Base-by-base conservation (phyloP, 2,888 invertebrate species). In the Scaptomyza cyrtandrae region DNA sequence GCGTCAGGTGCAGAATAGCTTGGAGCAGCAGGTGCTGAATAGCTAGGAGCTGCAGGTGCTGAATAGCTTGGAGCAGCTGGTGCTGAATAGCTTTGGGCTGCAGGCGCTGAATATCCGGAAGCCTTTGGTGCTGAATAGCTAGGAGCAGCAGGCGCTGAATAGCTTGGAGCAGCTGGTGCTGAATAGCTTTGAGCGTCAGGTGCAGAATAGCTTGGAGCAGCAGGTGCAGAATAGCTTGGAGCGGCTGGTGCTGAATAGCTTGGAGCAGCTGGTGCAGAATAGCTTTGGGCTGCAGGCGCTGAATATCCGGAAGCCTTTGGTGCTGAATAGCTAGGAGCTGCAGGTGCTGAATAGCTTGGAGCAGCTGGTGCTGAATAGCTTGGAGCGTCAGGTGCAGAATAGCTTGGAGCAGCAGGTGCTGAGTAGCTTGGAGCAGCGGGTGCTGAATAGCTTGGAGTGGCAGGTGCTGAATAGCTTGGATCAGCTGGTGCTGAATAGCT, bases 401-500 rank as follows among this genome's bases (percentile, higher is more conserved):
- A 70, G 0, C 61, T 58, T 4, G 48, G 71, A 0, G 77, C 62
- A 0, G 19, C 19, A 2, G 66, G 69, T 0, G 60, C 70, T 6
- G 70, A 67, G 2, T 67, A 70, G 0, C 61, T 58, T 4, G 58
- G 71, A 1, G 77, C 62, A 0, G 66, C 35, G 0, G 62, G 68
- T 0, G 73, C 59, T n/a, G 70, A 57, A 11, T 70, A 70, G 0
- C 57, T 53, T 0, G 45, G 53, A 0, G 19, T 24, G 0, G 52
- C 52, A 0, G 64, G 63, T 6, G 68, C 44, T 6, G 67, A 62
- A 5, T 71, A 71, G 2, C 60, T 58, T 4, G 55, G 62, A 10
- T 33, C 16, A 0, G 56, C 44, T 0, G 77, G 72, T 0, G 77
- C 77, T 52, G 77, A 65, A n/a, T 75, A 75, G 0, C 46, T 45